Percentiles rank a stretch among this genome's conserved stretches.
These are phyloP conservation scores for Sweltsa coloradensis DNA, from an alignment of 1,140 invertebrate genomes.

Conservation along the genomic window DNA sequence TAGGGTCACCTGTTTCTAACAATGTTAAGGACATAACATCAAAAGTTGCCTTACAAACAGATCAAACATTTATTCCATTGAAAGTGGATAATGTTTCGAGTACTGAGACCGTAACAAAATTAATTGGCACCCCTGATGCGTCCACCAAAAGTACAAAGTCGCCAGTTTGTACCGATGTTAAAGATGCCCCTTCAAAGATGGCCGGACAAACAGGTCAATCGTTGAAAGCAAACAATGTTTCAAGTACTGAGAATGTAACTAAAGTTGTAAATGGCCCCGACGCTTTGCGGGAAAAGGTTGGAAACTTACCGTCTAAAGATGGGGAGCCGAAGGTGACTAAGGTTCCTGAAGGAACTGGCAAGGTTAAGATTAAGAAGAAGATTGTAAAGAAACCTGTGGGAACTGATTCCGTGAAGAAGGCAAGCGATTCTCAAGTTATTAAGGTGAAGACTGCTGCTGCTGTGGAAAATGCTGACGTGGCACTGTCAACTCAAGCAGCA, in stretches of 20 bases:
- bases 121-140: too few relatives aligned
- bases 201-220: background rate
- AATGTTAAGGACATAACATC: too few relatives aligned
- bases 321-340: background rate
- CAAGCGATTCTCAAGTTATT: too few relatives aligned
- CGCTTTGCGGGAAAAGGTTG: background rate
- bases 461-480: conserved; percentile 1
- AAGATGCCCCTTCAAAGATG: too few relatives aligned
- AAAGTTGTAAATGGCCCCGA: background rate
- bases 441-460: conserved; percentile 1
- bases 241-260: background rate
- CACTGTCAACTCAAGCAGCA: conserved; percentile 23
- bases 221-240: background rate
- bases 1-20: too few relatives aligned
- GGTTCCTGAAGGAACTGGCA: background rate
- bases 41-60: too few relatives aligned
- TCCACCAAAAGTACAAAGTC: too few relatives aligned
- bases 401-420: background rate
- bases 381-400: background rate
- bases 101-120: too few relatives aligned
- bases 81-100: too few relatives aligned
- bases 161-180: too few relatives aligned
- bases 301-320: background rate
- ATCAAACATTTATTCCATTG: too few relatives aligned
- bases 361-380: conserved; percentile 2